Evolutionary conservation across 2,888 invertebrate species (phyloP).

Genomic region (Azorinus chamasolen): DNA sequence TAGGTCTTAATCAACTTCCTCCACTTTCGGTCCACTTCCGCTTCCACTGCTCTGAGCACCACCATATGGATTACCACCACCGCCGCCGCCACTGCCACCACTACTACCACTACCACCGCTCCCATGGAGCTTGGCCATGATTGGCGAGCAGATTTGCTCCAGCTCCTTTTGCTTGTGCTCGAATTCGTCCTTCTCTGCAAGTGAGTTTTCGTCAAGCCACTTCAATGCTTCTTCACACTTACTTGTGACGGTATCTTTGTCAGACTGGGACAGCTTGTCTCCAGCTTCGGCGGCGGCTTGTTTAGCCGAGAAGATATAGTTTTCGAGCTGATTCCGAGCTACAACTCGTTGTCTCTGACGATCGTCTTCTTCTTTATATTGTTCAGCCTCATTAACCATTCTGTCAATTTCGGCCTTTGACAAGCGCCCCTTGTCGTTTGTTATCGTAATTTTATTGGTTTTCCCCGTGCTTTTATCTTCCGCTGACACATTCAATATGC

Average conservation of each 20-base stretch:
- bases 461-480: conserved; percentile 92
- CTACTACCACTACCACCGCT: conserved; percentile 32
- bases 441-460: conserved; percentile 93
- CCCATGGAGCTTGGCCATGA: conserved; percentile 89
- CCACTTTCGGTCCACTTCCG: conserved; percentile 89
- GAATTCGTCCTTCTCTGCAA: conserved; percentile 92
- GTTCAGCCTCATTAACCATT: conserved; percentile 87
- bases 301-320: conserved; percentile 86
- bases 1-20: conserved; percentile 89
- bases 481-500: conserved; percentile 89
- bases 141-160: conserved; percentile 91
- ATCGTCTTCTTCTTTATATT: conserved; percentile 83
- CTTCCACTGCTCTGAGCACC: too few relatives aligned
- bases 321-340: conserved; percentile 81
- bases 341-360: conserved; percentile 78
- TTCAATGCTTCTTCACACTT: conserved; percentile 89
- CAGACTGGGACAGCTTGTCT: conserved; percentile 88
- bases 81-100: conserved; percentile 30
- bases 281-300: conserved; percentile 89
- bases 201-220: conserved; percentile 93
- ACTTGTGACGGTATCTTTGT: conserved; percentile 89
- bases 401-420: conserved; percentile 94
- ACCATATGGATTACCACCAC: conserved; percentile 25
- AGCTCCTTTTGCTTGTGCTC: conserved; percentile 92
- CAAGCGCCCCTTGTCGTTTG: conserved; percentile 94